phyloP scores from a whole-genome alignment of 1,140 invertebrate species.

The Vanessa atalanta region DNA sequence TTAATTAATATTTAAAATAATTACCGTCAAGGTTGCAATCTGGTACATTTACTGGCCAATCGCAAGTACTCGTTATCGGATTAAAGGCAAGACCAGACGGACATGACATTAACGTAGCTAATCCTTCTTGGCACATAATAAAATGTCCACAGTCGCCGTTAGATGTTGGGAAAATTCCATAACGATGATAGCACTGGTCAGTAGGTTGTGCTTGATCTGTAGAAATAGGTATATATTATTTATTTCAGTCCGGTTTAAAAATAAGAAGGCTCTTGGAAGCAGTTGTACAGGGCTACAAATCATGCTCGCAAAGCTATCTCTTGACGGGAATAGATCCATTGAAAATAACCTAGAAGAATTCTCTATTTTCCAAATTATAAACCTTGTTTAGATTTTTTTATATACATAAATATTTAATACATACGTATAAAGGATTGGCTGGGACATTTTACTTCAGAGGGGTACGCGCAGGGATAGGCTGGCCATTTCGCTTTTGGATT shows the following conservation, averaged over 20 bases:
- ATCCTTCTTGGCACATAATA: conserved; percentile 84
- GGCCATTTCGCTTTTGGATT: conserved; percentile 47
- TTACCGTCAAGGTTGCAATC: conserved; percentile 87
- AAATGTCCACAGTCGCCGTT: conserved; percentile 59
- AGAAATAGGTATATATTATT: too few relatives aligned
- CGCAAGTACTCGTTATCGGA: conserved; percentile 86
- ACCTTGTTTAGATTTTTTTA: not conserved
- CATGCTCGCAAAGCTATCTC: too few relatives aligned
- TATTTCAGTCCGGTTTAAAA: too few relatives aligned
- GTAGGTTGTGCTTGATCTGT: conserved; percentile 72
- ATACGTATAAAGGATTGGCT: conserved; percentile 35
- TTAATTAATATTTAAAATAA: too few relatives aligned
- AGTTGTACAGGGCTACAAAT: too few relatives aligned
- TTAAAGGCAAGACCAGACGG: conserved; percentile 94
- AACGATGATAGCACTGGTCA: conserved; percentile 90
- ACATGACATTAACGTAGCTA: conserved; percentile 83
- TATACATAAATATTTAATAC: conserved; percentile 18
- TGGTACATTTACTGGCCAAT: conserved; percentile 90
- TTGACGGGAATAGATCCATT: too few relatives aligned
- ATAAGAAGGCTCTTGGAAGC: too few relatives aligned
- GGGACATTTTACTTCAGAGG: conserved; percentile 49
- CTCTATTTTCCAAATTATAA: too few relatives aligned
- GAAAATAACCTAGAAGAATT: too few relatives aligned
- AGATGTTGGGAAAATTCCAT: conserved; percentile 88
- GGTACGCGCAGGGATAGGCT: conserved; percentile 54